Evolutionary conservation across 2,113 vertebrate genomes (phyloP), one percentile per base, ranked within the genome.

Genomic region (Lophochroa leadbeateri): DNA sequence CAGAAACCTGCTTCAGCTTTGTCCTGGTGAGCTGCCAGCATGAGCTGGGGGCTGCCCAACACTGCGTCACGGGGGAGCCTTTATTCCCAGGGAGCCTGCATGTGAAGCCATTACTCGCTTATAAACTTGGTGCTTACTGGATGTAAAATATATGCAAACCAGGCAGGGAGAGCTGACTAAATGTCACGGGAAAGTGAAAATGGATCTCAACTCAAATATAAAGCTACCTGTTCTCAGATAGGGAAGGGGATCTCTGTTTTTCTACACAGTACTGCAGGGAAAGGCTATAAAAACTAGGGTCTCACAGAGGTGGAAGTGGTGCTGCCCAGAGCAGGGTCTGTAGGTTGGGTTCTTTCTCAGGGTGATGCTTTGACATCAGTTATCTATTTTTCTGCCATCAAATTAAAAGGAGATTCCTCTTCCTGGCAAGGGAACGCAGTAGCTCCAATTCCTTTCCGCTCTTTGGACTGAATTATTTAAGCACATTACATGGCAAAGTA

Each of bases 31-130:
- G 63, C 44, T 81, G 64, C 46, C 0, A 2, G 41, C 0, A 0
- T 35, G 46, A n/a, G 31, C 11, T 0, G 0, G 46, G 37, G 31
- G 6, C 39, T 49, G 21, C 44, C 68, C 1, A 1, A 25, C 37
- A 7, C 50, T 5, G 50, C 0, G 0, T 10, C 3, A 0, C 4
- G 8, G 17, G 60, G 33, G 16, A 82, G 2, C 15, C 12, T 7
- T 9, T 49, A 18, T 65, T 37, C 37, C 46, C 69, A 27, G 43
- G 55, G 37, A 77, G 10, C 1, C 3, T 3, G 55, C n/a, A 4
- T 0, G 0, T 1, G 1, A 88, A 86, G 23, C 37, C 27, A n/a
- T 25, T 2, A 1, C 24, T 46, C 0, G 0, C 69, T 92, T 79
- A 53, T 67, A 85, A 63, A 82, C 68, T 53, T 20, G 33, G 29